A percentile compares a stretch with the other conserved stretches of the same genome.
These are phyloP conservation scores for Elanoides forficatus DNA, from an alignment of 2,113 vertebrate species.

Conservation along the genomic window DNA sequence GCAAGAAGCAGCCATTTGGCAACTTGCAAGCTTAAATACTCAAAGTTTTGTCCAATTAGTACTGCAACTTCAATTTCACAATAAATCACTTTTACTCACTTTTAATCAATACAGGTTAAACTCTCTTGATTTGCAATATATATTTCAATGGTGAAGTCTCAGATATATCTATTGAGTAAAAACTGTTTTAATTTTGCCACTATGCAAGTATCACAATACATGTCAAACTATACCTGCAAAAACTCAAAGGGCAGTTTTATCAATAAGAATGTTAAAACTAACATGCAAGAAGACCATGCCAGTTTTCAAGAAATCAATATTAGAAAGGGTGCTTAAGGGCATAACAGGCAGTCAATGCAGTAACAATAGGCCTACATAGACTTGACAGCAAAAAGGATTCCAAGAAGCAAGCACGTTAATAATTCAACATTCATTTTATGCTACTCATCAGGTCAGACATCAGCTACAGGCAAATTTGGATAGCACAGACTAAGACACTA, in stretches of 20 bases:
- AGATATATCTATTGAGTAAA: background rate
- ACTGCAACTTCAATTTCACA: background rate
- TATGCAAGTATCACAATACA: background rate
- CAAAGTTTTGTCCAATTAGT: background rate
- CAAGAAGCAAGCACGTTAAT: background rate
- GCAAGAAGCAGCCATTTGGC: conserved; percentile 4
- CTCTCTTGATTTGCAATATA: background rate
- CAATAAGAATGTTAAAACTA: background rate
- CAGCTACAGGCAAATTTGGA: background rate
- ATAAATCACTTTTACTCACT: background rate
- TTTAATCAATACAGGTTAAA: background rate
- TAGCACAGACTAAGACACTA: background rate
- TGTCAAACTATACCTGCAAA: background rate
- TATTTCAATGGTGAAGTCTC: background rate
- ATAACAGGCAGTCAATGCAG: background rate
- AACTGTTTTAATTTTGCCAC: background rate
- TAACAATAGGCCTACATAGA: background rate
- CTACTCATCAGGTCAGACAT: background rate
- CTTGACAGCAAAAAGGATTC: conserved; percentile 6
- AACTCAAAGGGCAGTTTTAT: conserved; percentile 12
- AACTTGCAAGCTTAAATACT: background rate
- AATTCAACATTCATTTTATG: conserved; percentile 20
- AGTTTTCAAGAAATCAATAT: background rate
- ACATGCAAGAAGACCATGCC: background rate
- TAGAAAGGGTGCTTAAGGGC: background rate